Evolutionary conservation across 1,140 invertebrate genomes (phyloP).

Genomic region (Drosophila arizonae): DNA sequence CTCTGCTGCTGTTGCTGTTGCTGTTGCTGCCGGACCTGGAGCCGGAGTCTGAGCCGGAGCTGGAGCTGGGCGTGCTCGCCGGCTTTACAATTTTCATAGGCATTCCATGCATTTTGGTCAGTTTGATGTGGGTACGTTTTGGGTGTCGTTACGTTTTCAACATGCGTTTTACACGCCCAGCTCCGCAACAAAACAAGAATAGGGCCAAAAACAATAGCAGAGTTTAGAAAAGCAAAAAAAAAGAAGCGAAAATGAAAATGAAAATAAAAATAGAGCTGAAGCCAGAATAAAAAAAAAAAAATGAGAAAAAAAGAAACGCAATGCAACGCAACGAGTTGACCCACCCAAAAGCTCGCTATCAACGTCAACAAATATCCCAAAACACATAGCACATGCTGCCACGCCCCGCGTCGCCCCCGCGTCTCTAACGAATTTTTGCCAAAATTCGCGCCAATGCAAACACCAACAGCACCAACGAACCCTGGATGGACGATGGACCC

Average conservation of each 20-base stretch:
- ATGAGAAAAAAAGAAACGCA: constrained; percentile 7
- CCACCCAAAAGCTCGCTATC: constrained; percentile 47
- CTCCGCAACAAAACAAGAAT: constrained; percentile 29
- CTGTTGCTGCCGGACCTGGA: neutral
- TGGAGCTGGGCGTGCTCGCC: constrained; percentile 49
- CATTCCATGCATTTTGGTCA: constrained; percentile 81
- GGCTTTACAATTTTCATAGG: constrained; percentile 76
- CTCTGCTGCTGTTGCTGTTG: constrained; percentile 6
- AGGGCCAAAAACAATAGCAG: neutral
- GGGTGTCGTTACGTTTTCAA: constrained; percentile 53
- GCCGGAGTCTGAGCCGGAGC: neutral
- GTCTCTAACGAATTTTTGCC: constrained; percentile 62
- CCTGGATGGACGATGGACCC: neutral
- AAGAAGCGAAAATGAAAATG: neutral
- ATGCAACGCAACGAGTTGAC: constrained; percentile 6
- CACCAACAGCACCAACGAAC: constrained; percentile 1
- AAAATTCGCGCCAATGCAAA: constrained; percentile 60
- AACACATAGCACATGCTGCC: neutral
- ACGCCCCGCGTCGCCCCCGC: neutral
- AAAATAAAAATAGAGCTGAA: constrained; percentile 2
- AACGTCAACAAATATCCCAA: constrained; percentile 70
- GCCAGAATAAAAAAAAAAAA: constrained; percentile 4
- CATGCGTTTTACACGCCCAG: constrained; percentile 49
- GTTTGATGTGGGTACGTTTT: constrained; percentile 80
- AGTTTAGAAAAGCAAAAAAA: neutral